phyloP scores from a whole-genome alignment of 2,113 vertebrate genomes.

The Nesoenas mayeri region DNA sequence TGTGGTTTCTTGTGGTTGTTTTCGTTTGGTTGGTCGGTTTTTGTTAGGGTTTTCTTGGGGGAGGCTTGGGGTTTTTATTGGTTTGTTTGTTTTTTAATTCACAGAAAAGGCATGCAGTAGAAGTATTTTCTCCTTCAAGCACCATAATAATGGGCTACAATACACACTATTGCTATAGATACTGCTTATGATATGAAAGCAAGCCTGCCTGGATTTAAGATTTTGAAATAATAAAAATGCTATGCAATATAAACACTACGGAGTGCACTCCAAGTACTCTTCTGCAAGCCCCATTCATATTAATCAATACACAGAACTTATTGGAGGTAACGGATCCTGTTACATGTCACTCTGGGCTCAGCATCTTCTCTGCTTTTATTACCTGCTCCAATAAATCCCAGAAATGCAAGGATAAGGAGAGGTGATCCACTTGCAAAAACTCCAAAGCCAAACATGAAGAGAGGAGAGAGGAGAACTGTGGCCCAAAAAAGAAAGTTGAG shows the following conservation, averaged over 20 bases:
- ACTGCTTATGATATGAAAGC: neutral
- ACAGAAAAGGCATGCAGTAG: neutral
- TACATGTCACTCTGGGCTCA: neutral
- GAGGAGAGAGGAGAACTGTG: constrained; percentile 91
- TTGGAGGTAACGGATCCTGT: neutral
- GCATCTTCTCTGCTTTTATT: neutral
- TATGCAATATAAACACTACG: neutral
- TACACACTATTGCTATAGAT: neutral
- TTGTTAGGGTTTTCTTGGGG: neutral
- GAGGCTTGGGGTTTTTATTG: accelerated
- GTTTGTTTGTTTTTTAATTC: neutral
- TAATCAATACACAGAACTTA: neutral
- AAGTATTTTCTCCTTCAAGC: neutral
- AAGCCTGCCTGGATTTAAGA: neutral
- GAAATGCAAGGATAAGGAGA: constrained; percentile 91
- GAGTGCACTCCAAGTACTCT: neutral
- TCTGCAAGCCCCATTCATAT: neutral
- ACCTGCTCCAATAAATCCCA: constrained; percentile 94
- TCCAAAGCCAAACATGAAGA: constrained; percentile 91
- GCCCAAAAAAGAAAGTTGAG: constrained; percentile 97
- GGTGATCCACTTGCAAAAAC: constrained; percentile 95
- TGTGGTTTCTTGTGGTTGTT: neutral
- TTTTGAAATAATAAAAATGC: neutral
- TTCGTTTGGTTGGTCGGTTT: neutral
- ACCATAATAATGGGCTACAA: neutral